Conservation (phyloP, 2,888 invertebrate species). For the Phalangium opilio region DNA sequence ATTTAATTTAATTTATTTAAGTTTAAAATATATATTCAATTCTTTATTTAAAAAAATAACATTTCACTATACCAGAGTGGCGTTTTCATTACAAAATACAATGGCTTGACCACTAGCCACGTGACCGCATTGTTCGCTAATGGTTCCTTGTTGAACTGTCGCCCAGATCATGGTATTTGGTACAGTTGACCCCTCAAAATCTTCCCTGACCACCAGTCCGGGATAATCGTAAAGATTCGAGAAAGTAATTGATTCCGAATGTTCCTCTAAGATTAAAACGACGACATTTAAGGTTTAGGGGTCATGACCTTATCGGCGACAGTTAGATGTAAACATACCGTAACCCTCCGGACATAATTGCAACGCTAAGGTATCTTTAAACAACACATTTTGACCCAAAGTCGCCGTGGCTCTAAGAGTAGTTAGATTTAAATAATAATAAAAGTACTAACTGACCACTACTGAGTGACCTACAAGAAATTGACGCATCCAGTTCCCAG, state of each 20-base stretch:
- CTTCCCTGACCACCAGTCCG: slow-evolving; percentile 29
- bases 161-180: slow-evolving; percentile 24
- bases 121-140: slow-evolving; percentile 28
- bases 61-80: too few species aligned
- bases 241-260: too few species aligned
- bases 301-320: too few species aligned
- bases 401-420: slow-evolving; percentile 29
- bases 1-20: too few species aligned
- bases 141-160: slow-evolving; percentile 21
- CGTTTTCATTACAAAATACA: slow-evolving; percentile 25
- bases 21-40: too few species aligned
- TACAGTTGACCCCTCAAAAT: slow-evolving; percentile 27
- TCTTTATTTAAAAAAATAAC: too few species aligned
- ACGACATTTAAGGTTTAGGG: too few species aligned
- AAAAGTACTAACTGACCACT: too few species aligned
- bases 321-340: too few species aligned
- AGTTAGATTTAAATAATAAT: too few species aligned
- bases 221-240: slow-evolving; percentile 20
- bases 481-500: slow-evolving; percentile 31
- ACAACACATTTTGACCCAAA: slow-evolving; percentile 27
- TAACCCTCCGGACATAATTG: slow-evolving; percentile 28
- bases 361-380: slow-evolving; percentile 30
- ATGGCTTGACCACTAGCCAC: slow-evolving; percentile 28
- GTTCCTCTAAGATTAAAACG: too few species aligned
- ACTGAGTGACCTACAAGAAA: slow-evolving; percentile 32